Conservation (phyloP, 2,113 vertebrate genomes). For the Melanocharis versteri region DNA sequence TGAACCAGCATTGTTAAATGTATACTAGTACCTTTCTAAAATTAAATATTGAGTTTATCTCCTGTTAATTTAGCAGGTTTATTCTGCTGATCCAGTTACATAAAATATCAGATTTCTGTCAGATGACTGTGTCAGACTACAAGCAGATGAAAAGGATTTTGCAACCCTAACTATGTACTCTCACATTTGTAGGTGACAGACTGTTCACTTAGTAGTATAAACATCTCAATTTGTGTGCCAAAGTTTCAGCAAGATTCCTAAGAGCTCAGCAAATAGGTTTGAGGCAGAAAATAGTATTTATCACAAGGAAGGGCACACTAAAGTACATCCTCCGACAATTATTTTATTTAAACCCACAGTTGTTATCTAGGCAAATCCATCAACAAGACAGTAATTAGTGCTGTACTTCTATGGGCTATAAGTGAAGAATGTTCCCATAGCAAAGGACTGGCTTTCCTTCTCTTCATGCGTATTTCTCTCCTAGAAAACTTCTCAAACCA, state of each 20-base stretch:
- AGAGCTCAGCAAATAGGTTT: neutral
- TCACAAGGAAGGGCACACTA: neutral
- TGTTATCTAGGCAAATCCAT: neutral
- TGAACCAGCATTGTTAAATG: neutral
- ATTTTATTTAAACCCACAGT: neutral
- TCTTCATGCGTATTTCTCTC: neutral
- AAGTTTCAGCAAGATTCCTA: neutral
- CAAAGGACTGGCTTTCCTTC: neutral
- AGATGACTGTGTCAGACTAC: conserved; percentile 12
- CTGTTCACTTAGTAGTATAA: neutral
- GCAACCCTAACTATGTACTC: neutral
- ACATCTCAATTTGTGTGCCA: neutral
- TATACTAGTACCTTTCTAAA: neutral
- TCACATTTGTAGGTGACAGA: conserved; percentile 34
- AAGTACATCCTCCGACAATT: neutral
- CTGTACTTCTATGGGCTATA: neutral
- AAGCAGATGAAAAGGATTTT: conserved; percentile 5
- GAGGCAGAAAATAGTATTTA: neutral
- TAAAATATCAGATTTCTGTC: conserved; percentile 28
- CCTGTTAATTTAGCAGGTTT: conserved; percentile 1
- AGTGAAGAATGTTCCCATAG: neutral
- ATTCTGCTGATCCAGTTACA: neutral
- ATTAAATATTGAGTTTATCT: neutral
- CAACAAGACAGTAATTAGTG: neutral
- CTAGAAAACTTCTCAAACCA: neutral